Evolutionary conservation across 37 sponge, comb jelly and placozoan genomes (phyloP).

Genomic region (Chondrilla cf. caribensis): DNA sequence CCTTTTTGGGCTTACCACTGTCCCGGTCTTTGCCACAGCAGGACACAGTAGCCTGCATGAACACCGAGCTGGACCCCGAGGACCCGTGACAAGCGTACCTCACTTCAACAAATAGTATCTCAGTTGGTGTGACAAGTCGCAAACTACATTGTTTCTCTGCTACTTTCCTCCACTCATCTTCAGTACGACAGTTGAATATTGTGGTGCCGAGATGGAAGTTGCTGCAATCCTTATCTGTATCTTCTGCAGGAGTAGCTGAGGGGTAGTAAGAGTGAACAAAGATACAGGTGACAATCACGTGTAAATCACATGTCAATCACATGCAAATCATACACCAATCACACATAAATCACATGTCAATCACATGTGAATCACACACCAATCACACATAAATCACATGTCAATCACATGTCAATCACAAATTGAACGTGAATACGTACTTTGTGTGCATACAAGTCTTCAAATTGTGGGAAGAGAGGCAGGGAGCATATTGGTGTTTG

Average conservation of each 20-base stretch:
- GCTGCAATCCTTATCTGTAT: neutral
- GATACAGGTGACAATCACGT: neutral
- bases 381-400: no score
- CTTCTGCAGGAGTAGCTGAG: neutral
- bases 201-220: conserved; percentile 17
- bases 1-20: no score
- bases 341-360: no score
- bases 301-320: no score
- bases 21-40: neutral
- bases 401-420: no score
- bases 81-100: neutral
- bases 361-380: no score
- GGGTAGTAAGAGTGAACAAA: neutral
- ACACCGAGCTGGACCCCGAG: neutral
- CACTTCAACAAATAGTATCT: neutral
- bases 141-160: conserved; percentile 33
- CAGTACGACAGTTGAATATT: conserved; percentile 51
- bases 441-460: no score
- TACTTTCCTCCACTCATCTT: conserved; percentile 33
- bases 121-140: neutral
- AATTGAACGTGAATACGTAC: no score
- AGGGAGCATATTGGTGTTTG: no score
- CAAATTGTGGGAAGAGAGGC: no score
- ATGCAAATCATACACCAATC: no score
- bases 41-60: conserved; percentile 10